Evolutionary conservation across 1,140 invertebrate species (phyloP), one percentile per base, ranked within the genome.

Genomic region (Hydropsyche tenuis): DNA sequence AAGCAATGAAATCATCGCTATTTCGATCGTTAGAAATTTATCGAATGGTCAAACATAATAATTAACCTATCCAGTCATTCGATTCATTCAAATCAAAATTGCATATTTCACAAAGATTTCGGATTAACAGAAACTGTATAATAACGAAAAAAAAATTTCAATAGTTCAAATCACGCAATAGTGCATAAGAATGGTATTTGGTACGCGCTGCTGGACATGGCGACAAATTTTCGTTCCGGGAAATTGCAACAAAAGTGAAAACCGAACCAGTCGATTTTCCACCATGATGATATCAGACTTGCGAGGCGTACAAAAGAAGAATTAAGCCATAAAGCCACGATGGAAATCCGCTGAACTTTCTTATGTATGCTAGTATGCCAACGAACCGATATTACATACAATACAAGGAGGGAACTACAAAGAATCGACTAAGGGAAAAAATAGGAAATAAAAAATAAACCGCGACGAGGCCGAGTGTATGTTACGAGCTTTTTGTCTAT

Each of bases 211-310:
- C 18, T 53, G 56, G 27, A 48, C 42, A 18, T 43, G 69, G 42
- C 69, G 73, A 75, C 73, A 71, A 66, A 71, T 71, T 70, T 75
- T 48, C 63, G 30, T 65, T 74, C 68, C 51, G 60, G 65, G 73
- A 75, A 71, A 69, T 75, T 75, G 73, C 68, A 46, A 56, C 69
- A 75, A 74, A 75, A 75, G 73, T 75, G 73, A 75, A 75, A 70
- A 75, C 62, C 11, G 12, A 64, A 16, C 62, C 45, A 27, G 22
- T 14, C 11, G 23, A 60, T 60, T 60, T 60, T 60, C 56, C 56
- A 23, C 20, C 22, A 60, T 60, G 16, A 4, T 9, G 9, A 37
- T 37, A 37, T 37, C 30, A 9, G 9, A 37, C 30, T 9, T 9
- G 9, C 30, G 30, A 37, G 30, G 30, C 16, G 45, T 48, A n/a